These are phyloP conservation scores for Tiliacea aurago DNA, from an alignment of 2,888 invertebrate genomes.

Conservation along the genomic window DNA sequence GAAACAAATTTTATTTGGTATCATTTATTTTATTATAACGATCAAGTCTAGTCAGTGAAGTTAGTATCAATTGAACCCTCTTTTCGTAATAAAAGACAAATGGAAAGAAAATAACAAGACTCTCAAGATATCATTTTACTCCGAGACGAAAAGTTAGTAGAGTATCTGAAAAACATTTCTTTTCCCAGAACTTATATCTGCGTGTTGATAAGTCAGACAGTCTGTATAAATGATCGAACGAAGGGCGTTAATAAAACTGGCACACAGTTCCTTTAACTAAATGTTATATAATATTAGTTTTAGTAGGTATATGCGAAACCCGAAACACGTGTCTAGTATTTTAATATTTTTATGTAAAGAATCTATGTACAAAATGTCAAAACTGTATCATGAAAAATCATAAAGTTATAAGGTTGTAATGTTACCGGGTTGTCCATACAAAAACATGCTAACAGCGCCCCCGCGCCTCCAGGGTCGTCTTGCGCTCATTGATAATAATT, in stretches of 20 bases:
- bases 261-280: not conserved
- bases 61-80: slow-evolving; percentile 10
- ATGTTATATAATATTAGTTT: no score
- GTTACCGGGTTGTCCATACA: no score
- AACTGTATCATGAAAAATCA: no score
- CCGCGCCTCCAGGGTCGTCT: no score
- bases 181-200: slow-evolving; percentile 23
- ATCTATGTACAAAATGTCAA: no score
- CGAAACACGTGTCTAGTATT: no score
- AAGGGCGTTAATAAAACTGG: not conserved
- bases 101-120: slow-evolving; percentile 46
- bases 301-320: no score
- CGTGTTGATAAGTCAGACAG: not conserved
- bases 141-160: slow-evolving; percentile 31
- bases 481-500: no score
- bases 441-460: no score
- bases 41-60: not conserved
- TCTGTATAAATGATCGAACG: slow-evolving; percentile 17
- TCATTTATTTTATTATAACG: slow-evolving; percentile 7
- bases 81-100: slow-evolving; percentile 29
- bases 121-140: slow-evolving; percentile 31
- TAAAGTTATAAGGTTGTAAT: no score
- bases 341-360: no score
- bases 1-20: not conserved
- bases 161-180: slow-evolving; percentile 21